These are phyloP conservation scores for Metallyticus violacea DNA, from an alignment of 2,888 invertebrate species.

Conservation along the genomic window DNA sequence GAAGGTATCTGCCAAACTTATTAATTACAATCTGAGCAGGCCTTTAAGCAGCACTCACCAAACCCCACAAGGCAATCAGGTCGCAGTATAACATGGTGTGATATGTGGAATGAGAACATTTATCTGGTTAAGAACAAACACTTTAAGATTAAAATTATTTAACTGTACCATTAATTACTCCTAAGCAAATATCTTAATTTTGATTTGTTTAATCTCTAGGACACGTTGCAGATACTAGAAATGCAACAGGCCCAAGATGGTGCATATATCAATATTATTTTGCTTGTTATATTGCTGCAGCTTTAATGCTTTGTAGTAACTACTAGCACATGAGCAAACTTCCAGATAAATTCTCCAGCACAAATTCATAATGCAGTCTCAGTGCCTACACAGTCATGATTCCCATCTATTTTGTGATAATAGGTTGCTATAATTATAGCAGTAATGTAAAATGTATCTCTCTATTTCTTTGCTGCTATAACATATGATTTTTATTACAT, in stretches of 20 bases:
- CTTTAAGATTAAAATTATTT: neutral
- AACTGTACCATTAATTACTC: neutral
- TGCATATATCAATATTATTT: no score
- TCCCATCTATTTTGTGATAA: no score
- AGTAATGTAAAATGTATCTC: no score
- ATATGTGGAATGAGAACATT: neutral
- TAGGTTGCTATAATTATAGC: no score
- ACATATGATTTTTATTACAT: no score
- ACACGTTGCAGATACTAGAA: neutral
- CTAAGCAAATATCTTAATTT: neutral
- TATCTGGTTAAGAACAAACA: neutral
- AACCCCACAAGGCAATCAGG: neutral
- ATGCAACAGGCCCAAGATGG: neutral
- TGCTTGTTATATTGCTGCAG: neutral
- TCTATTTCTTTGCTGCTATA: no score
- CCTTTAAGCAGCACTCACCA: neutral
- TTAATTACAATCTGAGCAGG: neutral
- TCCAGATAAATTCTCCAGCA: neutral
- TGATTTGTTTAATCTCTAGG: neutral
- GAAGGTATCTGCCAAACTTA: neutral
- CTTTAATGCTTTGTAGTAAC: neutral
- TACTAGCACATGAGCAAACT: neutral
- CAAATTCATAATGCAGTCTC: neutral
- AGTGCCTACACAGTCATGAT: neutral
- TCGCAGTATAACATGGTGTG: neutral